phyloP scores from a whole-genome alignment of 2,888 invertebrate species.

The Meghimatium bilineatum region DNA sequence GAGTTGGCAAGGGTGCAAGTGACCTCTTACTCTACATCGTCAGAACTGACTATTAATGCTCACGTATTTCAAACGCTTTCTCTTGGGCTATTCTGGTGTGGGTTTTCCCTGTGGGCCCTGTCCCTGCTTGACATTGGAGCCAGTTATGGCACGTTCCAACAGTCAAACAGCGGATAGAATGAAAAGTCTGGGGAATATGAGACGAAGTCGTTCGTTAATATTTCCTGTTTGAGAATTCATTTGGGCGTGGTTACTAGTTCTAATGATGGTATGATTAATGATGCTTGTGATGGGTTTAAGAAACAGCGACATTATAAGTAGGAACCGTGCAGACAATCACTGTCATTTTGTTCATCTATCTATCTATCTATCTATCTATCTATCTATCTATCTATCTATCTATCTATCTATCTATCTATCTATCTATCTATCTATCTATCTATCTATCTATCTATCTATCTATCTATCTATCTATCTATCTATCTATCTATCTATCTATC shows the following conservation, averaged over 20 bases:
- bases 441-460: constrained; percentile 18
- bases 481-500: constrained; percentile 15
- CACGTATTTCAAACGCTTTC: not conserved
- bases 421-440: constrained; percentile 16
- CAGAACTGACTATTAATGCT: not conserved
- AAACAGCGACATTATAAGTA: not conserved
- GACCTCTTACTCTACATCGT: not conserved
- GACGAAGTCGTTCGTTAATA: not conserved
- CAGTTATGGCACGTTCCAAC: not conserved
- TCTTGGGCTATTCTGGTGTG: not conserved
- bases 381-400: too few relatives aligned
- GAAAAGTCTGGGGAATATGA: not conserved
- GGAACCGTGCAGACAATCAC: too few relatives aligned
- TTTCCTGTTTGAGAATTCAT: not conserved
- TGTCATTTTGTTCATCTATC: too few relatives aligned
- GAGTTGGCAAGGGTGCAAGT: not conserved
- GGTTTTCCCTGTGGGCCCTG: not conserved
- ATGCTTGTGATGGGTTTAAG: not conserved
- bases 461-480: constrained; percentile 18
- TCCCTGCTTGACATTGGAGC: not conserved
- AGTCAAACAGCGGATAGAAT: not conserved
- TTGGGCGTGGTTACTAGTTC: not conserved
- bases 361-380: too few relatives aligned
- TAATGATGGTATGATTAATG: not conserved
- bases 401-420: too few relatives aligned